Percentiles rank a stretch among this genome's conserved stretches.
Conservation (phyloP, 2,888 invertebrate species). For the Xestia sexstrigata region DNA sequence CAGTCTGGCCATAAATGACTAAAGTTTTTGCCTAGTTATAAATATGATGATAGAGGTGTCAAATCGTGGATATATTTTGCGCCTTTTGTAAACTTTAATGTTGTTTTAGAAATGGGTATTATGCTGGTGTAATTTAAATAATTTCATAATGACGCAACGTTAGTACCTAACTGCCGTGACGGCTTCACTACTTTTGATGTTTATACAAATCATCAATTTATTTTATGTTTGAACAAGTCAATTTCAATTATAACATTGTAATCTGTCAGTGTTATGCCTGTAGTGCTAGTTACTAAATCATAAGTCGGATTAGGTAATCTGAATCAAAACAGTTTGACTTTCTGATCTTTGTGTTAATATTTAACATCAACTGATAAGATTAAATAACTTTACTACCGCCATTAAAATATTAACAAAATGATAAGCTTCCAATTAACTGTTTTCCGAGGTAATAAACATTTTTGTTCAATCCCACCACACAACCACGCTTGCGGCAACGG, state of each 20-base stretch:
- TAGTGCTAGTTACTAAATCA: background rate
- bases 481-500: background rate
- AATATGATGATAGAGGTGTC: background rate
- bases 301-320: background rate
- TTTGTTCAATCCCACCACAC: conserved; percentile 5
- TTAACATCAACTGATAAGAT: background rate
- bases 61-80: conserved; percentile 11
- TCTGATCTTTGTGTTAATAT: background rate
- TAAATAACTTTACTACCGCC: conserved; percentile 17
- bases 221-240: background rate
- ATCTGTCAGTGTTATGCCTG: background rate
- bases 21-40: conserved; percentile 8
- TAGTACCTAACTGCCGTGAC: background rate
- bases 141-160: background rate
- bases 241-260: background rate
- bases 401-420: conserved; percentile 41
- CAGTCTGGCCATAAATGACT: conserved; percentile 3
- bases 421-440: conserved; percentile 23
- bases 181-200: background rate
- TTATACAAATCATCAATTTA: background rate
- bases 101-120: conserved; percentile 14
- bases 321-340: background rate
- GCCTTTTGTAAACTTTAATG: background rate
- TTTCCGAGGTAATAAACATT: conserved; percentile 10
- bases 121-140: conserved; percentile 2